phyloP scores from a whole-genome alignment of 1,140 invertebrate species.

The Conus betulinus region DNA sequence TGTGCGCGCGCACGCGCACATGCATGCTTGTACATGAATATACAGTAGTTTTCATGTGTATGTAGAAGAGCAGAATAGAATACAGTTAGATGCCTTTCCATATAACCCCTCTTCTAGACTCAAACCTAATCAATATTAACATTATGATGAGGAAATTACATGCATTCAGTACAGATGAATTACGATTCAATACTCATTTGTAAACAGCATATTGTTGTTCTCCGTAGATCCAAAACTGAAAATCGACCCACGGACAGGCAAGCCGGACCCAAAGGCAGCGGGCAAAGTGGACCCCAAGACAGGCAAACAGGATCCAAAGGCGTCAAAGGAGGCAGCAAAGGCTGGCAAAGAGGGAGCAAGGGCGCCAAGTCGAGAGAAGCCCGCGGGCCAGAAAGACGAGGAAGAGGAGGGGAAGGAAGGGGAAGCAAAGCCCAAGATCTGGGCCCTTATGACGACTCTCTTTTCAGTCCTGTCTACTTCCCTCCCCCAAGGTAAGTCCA shows the following conservation, averaged over 20 bases:
- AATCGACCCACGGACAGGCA: background rate
- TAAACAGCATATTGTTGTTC: too few relatives aligned
- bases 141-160: too few relatives aligned
- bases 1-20: too few relatives aligned
- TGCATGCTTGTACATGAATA: too few relatives aligned
- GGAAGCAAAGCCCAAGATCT: background rate
- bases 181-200: too few relatives aligned
- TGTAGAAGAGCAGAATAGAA: too few relatives aligned
- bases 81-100: too few relatives aligned
- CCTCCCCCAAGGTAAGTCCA: constrained; percentile 21
- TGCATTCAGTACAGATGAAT: too few relatives aligned
- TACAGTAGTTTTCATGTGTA: too few relatives aligned
- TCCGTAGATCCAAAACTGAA: background rate
- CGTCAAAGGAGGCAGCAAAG: background rate
- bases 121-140: too few relatives aligned
- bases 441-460: constrained; percentile 18
- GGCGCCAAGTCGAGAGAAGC: background rate
- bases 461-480: constrained; percentile 24
- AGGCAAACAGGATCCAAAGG: background rate
- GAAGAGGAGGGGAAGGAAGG: background rate
- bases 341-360: background rate
- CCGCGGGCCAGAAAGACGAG: background rate
- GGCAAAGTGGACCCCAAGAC: background rate
- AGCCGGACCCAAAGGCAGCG: too few relatives aligned
- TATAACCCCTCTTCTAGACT: too few relatives aligned